Conservation (phyloP, 2,113 vertebrate species). For the Crotalus horridus region DNA sequence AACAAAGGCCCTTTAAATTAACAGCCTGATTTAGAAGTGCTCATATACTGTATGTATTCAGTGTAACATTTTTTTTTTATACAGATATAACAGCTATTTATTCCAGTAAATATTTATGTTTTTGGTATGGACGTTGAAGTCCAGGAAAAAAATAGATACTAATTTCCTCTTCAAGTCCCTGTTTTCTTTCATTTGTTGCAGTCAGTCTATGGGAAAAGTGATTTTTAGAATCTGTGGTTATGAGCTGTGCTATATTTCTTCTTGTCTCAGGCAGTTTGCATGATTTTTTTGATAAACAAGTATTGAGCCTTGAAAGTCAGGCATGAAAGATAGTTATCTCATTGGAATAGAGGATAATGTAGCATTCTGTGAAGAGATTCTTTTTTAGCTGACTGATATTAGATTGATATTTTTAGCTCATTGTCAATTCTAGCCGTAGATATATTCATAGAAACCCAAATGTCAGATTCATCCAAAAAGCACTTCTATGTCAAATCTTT, state of each 20-base stretch:
- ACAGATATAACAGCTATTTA: not conserved
- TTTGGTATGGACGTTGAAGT: conserved; percentile 32
- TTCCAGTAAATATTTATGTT: not conserved
- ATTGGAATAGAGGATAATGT: not conserved
- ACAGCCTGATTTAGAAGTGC: not conserved
- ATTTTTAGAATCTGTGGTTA: conserved; percentile 20
- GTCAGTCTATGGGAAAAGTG: not conserved
- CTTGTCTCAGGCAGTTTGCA: not conserved
- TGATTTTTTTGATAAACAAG: conserved; percentile 40
- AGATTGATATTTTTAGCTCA: conserved; percentile 23
- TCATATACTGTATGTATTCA: not conserved
- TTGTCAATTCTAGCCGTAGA: not conserved
- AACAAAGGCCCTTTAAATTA: not conserved
- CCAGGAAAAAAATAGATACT: conserved; percentile 22
- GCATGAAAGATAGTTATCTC: conserved; percentile 1
- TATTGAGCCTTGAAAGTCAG: not conserved
- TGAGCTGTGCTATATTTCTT: conserved; percentile 13
- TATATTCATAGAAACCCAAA: conserved; percentile 12
- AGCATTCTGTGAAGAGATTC: not conserved
- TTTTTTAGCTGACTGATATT: not conserved
- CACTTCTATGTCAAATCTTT: conserved; percentile 1
- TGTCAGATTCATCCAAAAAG: conserved; percentile 4
- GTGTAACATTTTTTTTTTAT: not conserved
- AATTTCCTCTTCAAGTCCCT: not conserved
- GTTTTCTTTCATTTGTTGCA: conserved; percentile 10